Evolutionary conservation across 2,888 invertebrate species (phyloP).

Genomic region (Napeogenes sylphis): DNA sequence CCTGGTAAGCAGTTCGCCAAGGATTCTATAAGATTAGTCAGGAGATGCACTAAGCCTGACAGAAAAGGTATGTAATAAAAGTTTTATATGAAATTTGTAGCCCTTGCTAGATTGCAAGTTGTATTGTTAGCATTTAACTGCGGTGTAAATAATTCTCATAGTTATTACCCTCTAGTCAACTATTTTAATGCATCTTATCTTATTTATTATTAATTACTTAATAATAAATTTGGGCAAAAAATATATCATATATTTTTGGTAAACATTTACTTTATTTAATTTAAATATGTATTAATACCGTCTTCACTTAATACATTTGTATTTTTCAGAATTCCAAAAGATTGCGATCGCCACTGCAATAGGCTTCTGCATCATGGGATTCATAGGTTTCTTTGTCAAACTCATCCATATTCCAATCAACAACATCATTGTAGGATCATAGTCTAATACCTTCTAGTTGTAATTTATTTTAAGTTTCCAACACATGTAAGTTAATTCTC

Average conservation of each 20-base stretch:
- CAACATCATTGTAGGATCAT: conserved; percentile 93
- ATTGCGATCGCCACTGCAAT: conserved; percentile 99
- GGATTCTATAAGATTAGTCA: conserved; percentile 98
- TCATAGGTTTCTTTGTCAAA: conserved; percentile 99
- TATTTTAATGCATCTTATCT: too few relatives aligned
- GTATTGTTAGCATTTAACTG: neutral
- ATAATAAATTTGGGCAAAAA: too few relatives aligned
- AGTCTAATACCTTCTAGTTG: conserved; percentile 44
- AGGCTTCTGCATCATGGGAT: conserved; percentile 99
- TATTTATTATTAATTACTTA: too few relatives aligned
- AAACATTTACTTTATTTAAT: too few relatives aligned
- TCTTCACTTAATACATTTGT: conserved; percentile 14
- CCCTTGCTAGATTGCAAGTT: neutral
- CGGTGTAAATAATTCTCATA: neutral
- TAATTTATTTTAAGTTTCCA: conserved; percentile 56
- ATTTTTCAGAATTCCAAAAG: conserved; percentile 95
- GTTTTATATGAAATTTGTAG: conserved; percentile 6
- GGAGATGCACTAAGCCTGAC: conserved; percentile 99
- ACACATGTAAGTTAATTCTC: conserved; percentile 55
- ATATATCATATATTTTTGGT: too few relatives aligned
- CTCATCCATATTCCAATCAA: conserved; percentile 99
- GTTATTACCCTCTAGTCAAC: too few relatives aligned
- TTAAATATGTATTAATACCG: too few relatives aligned
- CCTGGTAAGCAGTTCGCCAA: conserved; percentile 98
- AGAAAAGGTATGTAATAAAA: conserved; percentile 86